phyloP scores from a whole-genome alignment of 2,113 vertebrate species.

The Psettodes erumei region DNA sequence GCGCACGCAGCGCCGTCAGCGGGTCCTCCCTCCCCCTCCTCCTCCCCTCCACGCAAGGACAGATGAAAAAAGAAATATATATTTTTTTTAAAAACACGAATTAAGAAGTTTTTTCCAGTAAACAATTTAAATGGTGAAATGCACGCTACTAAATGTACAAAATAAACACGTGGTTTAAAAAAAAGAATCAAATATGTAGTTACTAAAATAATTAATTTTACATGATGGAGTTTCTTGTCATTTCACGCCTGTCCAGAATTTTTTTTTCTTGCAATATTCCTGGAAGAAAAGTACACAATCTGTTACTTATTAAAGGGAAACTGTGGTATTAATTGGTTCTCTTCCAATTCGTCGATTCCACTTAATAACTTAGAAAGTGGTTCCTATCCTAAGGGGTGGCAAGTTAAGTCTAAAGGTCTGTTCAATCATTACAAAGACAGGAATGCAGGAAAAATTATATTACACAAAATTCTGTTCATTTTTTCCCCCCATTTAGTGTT shows the following conservation, averaged over 20 bases:
- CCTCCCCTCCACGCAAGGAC: conserved; percentile 2
- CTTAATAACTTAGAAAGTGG: background rate
- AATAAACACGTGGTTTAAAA: too few relatives aligned
- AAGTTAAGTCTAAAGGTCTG: background rate
- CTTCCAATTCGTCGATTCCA: background rate
- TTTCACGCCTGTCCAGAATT: too few relatives aligned
- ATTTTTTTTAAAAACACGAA: background rate
- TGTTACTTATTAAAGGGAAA: background rate
- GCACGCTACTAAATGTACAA: too few relatives aligned
- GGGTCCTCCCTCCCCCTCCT: conserved; percentile 36
- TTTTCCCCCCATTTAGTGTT: background rate
- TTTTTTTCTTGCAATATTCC: too few relatives aligned
- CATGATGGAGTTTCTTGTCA: background rate
- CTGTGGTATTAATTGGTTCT: background rate
- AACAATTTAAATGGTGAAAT: too few relatives aligned
- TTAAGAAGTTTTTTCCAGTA: background rate
- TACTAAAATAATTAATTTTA: background rate
- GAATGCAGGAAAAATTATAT: too few relatives aligned
- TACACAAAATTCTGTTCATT: too few relatives aligned
- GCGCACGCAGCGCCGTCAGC: conserved; percentile 75
- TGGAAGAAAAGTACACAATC: background rate
- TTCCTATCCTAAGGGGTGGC: background rate
- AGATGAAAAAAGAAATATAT: too few relatives aligned
- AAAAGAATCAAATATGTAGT: too few relatives aligned
- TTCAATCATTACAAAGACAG: background rate